Conservation (phyloP, 1,140 invertebrate species). For the Venturia canescens region DNA sequence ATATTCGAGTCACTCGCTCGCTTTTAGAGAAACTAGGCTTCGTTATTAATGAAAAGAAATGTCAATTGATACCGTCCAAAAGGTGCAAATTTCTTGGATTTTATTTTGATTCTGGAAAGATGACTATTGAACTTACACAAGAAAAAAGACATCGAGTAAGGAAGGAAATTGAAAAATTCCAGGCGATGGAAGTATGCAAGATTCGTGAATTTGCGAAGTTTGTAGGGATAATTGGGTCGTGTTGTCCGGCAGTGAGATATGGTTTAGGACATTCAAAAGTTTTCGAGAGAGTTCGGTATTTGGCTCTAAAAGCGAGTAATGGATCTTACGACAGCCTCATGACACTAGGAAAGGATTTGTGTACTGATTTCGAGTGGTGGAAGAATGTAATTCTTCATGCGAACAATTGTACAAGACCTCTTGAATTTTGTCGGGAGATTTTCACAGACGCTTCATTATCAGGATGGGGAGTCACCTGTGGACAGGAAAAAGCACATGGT, state of each 20-base stretch:
- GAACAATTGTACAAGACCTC: conserved; percentile 25
- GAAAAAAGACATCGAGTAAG: conserved; percentile 7
- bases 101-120: conserved; percentile 2
- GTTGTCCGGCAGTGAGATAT: conserved; percentile 27
- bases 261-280: conserved; percentile 39
- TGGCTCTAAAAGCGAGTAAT: conserved; percentile 24
- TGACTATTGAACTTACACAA: conserved; percentile 28
- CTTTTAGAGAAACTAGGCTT: too few relatives aligned
- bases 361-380: conserved; percentile 47
- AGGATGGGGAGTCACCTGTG: conserved; percentile 44
- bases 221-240: conserved; percentile 27
- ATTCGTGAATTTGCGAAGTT: conserved; percentile 32
- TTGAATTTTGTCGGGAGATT: conserved; percentile 22
- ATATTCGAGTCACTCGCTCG: too few relatives aligned
- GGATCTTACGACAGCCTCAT: neutral
- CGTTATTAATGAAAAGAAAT: conserved; percentile 37
- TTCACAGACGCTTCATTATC: conserved; percentile 47
- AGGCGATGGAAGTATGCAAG: neutral
- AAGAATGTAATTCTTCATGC: neutral
- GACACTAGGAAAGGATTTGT: neutral
- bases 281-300: too few relatives aligned
- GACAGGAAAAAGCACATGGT: neutral
- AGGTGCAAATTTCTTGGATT: conserved; percentile 38
- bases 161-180: conserved; percentile 12
- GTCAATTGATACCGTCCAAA: conserved; percentile 24